A percentile compares a stretch with the other conserved stretches of the same genome.
These are phyloP conservation scores for Lepidurus couesii DNA, from an alignment of 1,140 invertebrate genomes.

Conservation along the genomic window DNA sequence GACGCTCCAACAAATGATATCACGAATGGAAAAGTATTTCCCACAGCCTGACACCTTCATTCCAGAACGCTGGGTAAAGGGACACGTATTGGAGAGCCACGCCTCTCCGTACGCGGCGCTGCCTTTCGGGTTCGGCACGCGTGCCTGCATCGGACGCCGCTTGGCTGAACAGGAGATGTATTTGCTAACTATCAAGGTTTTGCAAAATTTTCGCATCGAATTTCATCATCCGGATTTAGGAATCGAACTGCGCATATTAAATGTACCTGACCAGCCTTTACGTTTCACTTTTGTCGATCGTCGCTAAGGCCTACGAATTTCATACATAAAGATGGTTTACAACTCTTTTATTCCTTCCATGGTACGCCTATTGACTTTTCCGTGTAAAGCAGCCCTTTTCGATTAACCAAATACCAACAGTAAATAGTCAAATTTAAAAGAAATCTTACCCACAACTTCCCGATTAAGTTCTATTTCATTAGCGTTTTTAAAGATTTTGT, in stretches of 20 bases:
- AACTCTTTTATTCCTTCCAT: not conserved
- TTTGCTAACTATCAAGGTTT: constrained; percentile 38
- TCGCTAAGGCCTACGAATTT: not conserved
- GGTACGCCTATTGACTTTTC: too few relatives aligned
- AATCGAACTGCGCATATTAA: constrained; percentile 39
- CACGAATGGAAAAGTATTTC: constrained; percentile 70
- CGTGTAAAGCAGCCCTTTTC: too few relatives aligned
- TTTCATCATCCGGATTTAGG: constrained; percentile 39
- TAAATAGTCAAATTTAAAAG: too few relatives aligned
- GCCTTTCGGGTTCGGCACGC: constrained; percentile 75
- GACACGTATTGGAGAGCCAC: constrained; percentile 39
- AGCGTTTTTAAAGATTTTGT: too few relatives aligned
- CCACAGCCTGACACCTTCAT: constrained; percentile 62
- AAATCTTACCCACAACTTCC: too few relatives aligned
- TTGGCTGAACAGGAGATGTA: constrained; percentile 45
- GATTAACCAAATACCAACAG: too few relatives aligned
- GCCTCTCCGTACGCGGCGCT: constrained; percentile 62
- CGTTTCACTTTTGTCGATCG: constrained; percentile 50
- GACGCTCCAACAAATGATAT: constrained; percentile 76
- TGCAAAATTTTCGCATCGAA: constrained; percentile 31
- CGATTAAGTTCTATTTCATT: too few relatives aligned
- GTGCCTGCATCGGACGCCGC: constrained; percentile 46
- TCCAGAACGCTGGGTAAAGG: constrained; percentile 72
- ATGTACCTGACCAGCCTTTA: constrained; percentile 66
- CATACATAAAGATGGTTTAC: not conserved